These are phyloP conservation scores for Metopolophium dirhodum DNA, from an alignment of 1,140 invertebrate species.

Conservation along the genomic window DNA sequence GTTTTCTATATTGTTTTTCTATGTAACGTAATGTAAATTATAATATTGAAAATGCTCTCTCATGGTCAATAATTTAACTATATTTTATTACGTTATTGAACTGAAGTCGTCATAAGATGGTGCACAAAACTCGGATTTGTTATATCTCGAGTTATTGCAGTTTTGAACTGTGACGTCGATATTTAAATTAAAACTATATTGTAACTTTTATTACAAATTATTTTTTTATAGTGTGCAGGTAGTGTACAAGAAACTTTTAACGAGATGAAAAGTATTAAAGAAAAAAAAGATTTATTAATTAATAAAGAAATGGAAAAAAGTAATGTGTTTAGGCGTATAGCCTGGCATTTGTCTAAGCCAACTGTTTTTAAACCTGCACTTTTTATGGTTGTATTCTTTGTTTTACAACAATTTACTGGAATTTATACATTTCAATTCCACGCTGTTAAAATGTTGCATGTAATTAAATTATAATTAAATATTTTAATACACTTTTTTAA, in stretches of 20 bases:
- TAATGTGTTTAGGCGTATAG: neutral
- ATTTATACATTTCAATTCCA: slow-evolving; percentile 76
- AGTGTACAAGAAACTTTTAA: slow-evolving; percentile 1
- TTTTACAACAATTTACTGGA: slow-evolving; percentile 71
- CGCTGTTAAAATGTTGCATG: slow-evolving; percentile 70
- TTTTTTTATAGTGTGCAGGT: neutral
- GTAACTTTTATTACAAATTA: neutral
- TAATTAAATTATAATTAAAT: slow-evolving; percentile 59
- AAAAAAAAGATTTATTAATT: slow-evolving; percentile 59
- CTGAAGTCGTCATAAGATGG: no score
- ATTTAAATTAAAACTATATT: neutral
- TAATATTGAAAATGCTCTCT: no score
- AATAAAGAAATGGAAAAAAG: slow-evolving; percentile 8
- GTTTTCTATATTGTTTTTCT: no score
- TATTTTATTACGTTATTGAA: no score
- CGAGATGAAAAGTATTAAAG: slow-evolving; percentile 40
- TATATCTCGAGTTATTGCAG: no score
- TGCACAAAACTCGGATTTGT: no score
- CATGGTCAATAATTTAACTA: no score
- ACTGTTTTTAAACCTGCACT: slow-evolving; percentile 70
- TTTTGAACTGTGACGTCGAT: neutral
- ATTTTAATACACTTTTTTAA: neutral
- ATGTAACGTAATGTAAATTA: no score
- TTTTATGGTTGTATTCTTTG: slow-evolving; percentile 68
- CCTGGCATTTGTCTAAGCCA: slow-evolving; percentile 62